These are phyloP conservation scores for Xiphorhynchus elegans DNA, from an alignment of 2,113 vertebrate genomes.

Conservation along the genomic window DNA sequence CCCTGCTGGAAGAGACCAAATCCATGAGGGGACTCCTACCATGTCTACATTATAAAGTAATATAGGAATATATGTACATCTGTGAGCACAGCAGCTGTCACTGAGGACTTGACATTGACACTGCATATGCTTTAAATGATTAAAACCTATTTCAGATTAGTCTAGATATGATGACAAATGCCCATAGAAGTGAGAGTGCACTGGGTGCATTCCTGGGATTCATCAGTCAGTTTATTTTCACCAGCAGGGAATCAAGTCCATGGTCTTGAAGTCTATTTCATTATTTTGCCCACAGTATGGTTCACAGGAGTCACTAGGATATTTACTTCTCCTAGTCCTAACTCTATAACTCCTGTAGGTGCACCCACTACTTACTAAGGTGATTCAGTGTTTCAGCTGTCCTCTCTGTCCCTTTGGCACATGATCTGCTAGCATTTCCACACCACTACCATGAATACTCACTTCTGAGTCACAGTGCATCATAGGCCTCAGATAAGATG, in stretches of 20 bases:
- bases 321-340: background rate
- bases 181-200: background rate
- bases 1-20: fast-evolving
- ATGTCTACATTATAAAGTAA: background rate
- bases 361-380: background rate
- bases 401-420: background rate
- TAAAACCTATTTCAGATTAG: background rate
- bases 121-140: background rate
- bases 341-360: background rate
- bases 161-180: background rate
- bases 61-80: background rate
- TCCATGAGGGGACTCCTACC: fast-evolving
- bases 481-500: fast-evolving
- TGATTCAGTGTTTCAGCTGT: background rate
- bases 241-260: background rate
- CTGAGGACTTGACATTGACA: background rate
- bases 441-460: background rate
- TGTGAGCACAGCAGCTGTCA: background rate
- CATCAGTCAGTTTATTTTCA: background rate
- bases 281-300: background rate
- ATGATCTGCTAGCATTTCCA: background rate
- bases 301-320: background rate
- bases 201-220: background rate
- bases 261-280: background rate
- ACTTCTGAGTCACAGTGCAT: background rate